A percentile compares a stretch with the other conserved stretches of the same genome.
phyloP scores from a whole-genome alignment of 2,113 vertebrate species.

The Dendropsophus ebraccatus region DNA sequence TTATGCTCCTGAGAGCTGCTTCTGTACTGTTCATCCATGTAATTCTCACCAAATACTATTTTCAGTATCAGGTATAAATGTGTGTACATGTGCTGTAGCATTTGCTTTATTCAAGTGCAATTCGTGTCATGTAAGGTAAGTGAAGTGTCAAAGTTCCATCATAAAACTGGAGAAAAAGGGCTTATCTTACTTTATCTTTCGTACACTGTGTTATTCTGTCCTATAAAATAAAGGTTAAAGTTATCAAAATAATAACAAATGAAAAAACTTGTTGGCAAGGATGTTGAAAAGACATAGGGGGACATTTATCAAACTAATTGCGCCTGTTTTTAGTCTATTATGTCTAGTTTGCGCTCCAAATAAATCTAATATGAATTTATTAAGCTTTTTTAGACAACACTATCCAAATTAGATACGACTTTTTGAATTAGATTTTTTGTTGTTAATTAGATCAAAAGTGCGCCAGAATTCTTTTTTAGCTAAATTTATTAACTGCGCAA shows the following conservation, averaged over 20 bases:
- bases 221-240: neutral
- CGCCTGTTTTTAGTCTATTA: too few species aligned
- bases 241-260: neutral
- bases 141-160: constrained; percentile 1
- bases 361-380: too few species aligned
- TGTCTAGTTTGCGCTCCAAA: too few species aligned
- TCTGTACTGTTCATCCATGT: neutral
- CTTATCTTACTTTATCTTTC: neutral
- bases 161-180: neutral
- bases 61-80: neutral
- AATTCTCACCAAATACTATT: neutral
- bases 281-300: too few species aligned
- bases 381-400: too few species aligned
- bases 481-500: too few species aligned
- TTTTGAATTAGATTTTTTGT: too few species aligned
- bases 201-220: neutral
- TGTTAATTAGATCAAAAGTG: too few species aligned
- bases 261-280: neutral
- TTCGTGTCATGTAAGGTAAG: neutral
- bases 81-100: neutral
- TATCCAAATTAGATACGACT: too few species aligned
- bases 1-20: constrained; percentile 7
- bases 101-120: neutral
- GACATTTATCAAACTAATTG: too few species aligned
- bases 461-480: too few species aligned